Evolutionary conservation across 2,888 invertebrate species (phyloP).

Genomic region (Plusia festucae): DNA sequence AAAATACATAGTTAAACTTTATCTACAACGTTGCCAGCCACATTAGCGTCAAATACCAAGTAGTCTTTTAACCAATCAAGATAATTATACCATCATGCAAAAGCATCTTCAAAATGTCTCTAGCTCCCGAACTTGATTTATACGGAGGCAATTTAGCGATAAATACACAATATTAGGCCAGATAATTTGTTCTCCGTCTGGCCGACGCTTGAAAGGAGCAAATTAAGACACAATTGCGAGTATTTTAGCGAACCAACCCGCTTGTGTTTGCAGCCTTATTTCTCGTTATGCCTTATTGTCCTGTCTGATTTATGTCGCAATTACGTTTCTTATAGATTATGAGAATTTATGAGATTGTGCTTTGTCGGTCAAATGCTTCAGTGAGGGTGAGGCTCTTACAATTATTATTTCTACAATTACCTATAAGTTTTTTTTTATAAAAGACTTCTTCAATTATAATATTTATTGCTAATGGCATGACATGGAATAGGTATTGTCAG

Average conservation of each 20-base stretch:
- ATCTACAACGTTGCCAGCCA: too few relatives aligned
- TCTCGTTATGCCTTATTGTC: conserved; percentile 67
- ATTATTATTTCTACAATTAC: conserved; percentile 6
- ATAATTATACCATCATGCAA: conserved; percentile 13
- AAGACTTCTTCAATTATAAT: too few relatives aligned
- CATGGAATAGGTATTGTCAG: too few relatives aligned
- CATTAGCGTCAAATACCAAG: neutral
- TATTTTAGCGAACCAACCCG: conserved; percentile 58
- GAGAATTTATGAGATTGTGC: conserved; percentile 22
- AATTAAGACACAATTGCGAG: conserved; percentile 73
- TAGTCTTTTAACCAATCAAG: conserved; percentile 3
- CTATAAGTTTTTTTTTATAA: neutral
- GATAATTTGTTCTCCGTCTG: conserved; percentile 69
- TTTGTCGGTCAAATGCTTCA: conserved; percentile 13
- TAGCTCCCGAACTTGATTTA: conserved; percentile 57
- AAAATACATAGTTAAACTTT: too few relatives aligned
- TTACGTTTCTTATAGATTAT: conserved; percentile 49
- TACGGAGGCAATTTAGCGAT: conserved; percentile 62
- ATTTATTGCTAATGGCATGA: too few relatives aligned
- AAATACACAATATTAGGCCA: conserved; percentile 66
- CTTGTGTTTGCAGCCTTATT: conserved; percentile 55
- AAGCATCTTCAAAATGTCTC: conserved; percentile 29
- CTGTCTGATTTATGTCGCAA: conserved; percentile 55
- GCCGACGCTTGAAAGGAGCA: conserved; percentile 66
- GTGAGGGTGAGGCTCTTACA: neutral